Evolutionary conservation across 1,140 invertebrate species (phyloP), one percentile per base, ranked within the genome.

Genomic region (Drosophila burlai): DNA sequence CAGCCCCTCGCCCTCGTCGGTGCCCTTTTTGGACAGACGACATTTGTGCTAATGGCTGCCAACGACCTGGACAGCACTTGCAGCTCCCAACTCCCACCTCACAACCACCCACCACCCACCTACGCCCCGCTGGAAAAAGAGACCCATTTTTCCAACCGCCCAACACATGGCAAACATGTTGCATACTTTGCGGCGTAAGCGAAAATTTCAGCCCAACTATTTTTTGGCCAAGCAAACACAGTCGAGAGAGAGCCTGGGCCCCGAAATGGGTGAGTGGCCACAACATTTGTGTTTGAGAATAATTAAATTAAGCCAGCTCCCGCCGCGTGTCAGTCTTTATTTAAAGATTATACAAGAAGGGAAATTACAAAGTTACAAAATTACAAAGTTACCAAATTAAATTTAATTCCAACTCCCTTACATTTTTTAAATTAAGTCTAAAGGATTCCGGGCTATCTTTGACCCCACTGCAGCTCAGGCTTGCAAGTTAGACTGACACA

Each of bases 141-240:
- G 18, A 15, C 55, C 18, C 38, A n/a, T 38, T 15, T 26, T 38
- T 15, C 40, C 54, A 11, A 60, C 62, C 26, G 8, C 40, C 40
- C 57, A 29, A 21, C 52, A 61, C 76, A 81, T 80, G 79, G 66
- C 80, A 83, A 87, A 80, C 84, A 79, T 87, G 84, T 83, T 87
- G 69, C 84, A 79, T 60, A 75, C 77, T 83, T 68, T 89, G 84
- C 84, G 72, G 68, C 77, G 76, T 71, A 55, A 83, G 83, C 83
- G 43, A 76, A 86, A 87, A 83, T 64, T 62, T 62, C 42, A 13
- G 46, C 50, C 64, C 16, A 64, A 72, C 43, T 58, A 61, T 63
- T 58, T 65, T 57, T 79, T 79, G 61, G 38, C 45, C 42, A 50
- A 73, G 59, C 75, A 61, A 72, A 65, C 55, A 65, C 59, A 38